Evolutionary conservation across 2,888 invertebrate genomes (phyloP).

Genomic region (Villa cingulata): DNA sequence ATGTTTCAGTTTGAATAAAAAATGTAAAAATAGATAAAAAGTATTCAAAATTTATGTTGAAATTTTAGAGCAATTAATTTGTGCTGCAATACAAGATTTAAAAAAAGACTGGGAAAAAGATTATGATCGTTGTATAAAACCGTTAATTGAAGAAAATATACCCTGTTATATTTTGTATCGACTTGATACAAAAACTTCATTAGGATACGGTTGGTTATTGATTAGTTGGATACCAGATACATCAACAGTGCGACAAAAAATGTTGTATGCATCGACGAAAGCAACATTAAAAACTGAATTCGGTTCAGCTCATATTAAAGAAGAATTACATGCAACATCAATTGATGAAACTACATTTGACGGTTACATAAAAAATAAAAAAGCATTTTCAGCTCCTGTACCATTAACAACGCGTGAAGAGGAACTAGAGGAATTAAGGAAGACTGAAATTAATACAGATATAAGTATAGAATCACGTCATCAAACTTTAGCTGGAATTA

Average conservation of each 20-base stretch:
- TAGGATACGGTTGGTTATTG: constrained; percentile 83
- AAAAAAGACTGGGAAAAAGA: constrained; percentile 74
- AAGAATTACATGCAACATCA: constrained; percentile 83
- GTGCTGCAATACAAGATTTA: constrained; percentile 50
- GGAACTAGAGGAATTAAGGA: constrained; percentile 64
- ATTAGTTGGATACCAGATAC: constrained; percentile 91
- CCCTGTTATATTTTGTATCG: constrained; percentile 88
- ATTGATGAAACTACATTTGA: constrained; percentile 68
- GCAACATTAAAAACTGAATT: constrained; percentile 95
- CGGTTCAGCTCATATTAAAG: constrained; percentile 83
- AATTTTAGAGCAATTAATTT: constrained; percentile 54
- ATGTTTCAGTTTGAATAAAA: constrained; percentile 18
- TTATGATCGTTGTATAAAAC: constrained; percentile 60
- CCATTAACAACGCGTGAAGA: constrained; percentile 82
- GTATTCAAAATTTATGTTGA: neutral
- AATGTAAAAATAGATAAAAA: neutral
- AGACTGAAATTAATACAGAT: constrained; percentile 56
- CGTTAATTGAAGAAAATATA: constrained; percentile 59
- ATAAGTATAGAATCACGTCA: constrained; percentile 71
- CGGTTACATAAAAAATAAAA: constrained; percentile 69
- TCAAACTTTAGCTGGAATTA: constrained; percentile 80
- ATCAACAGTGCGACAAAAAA: constrained; percentile 81
- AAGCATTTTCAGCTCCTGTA: constrained; percentile 66
- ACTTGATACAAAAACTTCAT: constrained; percentile 60
- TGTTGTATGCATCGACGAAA: constrained; percentile 96